Evolutionary conservation across 1,140 invertebrate genomes (phyloP).

Genomic region (Zaprionus gabonicus): DNA sequence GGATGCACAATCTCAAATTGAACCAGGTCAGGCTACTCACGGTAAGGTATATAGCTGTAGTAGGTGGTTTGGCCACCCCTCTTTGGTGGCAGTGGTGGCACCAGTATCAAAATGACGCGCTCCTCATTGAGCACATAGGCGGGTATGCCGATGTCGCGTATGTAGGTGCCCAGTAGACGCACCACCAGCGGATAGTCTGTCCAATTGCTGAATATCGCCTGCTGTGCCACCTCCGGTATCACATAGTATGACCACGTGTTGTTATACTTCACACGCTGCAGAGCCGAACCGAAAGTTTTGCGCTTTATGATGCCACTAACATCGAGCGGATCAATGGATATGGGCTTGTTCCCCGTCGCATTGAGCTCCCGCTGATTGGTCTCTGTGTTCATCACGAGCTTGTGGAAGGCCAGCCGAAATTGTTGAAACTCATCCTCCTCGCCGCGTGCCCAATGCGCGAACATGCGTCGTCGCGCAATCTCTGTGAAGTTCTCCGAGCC

Average conservation of each 20-base stretch:
- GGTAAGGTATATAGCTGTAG: constrained; percentile 75
- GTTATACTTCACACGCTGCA: constrained; percentile 72
- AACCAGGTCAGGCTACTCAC: constrained; percentile 50
- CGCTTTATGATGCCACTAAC: constrained; percentile 48
- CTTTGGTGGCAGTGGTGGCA: constrained; percentile 77
- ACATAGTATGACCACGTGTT: constrained; percentile 76
- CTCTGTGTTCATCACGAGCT: constrained; percentile 65
- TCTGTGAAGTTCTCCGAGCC: constrained; percentile 73
- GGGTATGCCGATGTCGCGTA: constrained; percentile 74
- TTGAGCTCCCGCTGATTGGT: constrained; percentile 60
- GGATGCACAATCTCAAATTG: not conserved
- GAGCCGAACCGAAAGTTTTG: constrained; percentile 63
- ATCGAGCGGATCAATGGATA: constrained; percentile 70
- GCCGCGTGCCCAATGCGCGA: constrained; percentile 79
- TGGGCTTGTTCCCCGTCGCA: constrained; percentile 55
- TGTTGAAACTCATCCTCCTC: constrained; percentile 70
- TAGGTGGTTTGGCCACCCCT: constrained; percentile 51
- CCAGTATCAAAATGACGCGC: constrained; percentile 71
- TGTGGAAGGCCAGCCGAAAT: constrained; percentile 67
- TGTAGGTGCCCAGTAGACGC: constrained; percentile 68
- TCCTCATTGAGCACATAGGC: constrained; percentile 70
- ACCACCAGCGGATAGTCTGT: constrained; percentile 66
- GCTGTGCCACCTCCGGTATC: constrained; percentile 74
- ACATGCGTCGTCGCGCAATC: constrained; percentile 75
- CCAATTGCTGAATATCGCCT: constrained; percentile 77